phyloP scores from a whole-genome alignment of 2,113 vertebrate species.

The Rhinoptilus africanus region DNA sequence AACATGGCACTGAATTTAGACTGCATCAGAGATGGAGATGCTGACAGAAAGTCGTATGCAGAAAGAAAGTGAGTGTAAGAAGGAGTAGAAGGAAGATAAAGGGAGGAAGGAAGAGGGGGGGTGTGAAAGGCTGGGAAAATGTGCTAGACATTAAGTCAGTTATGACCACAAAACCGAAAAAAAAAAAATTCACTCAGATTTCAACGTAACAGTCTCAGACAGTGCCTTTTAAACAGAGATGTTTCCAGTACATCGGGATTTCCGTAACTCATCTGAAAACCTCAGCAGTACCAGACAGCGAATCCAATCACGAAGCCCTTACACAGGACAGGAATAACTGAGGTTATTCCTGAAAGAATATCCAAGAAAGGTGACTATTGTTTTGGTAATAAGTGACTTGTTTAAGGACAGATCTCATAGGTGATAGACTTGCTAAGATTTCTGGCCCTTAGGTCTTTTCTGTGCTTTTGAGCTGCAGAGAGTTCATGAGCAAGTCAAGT shows the following conservation, averaged over 20 bases:
- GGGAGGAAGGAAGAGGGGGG: background rate
- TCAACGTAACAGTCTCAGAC: background rate
- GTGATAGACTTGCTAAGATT: background rate
- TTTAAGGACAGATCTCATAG: background rate
- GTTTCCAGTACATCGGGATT: background rate
- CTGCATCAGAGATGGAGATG: background rate
- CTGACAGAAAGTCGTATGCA: background rate
- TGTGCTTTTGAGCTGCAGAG: background rate
- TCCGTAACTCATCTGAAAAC: background rate
- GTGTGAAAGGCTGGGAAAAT: background rate
- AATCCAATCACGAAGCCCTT: background rate
- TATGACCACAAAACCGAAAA: background rate
- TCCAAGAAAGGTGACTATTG: too few species aligned
- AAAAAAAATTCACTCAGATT: background rate
- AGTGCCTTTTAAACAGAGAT: background rate
- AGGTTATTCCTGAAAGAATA: too few species aligned
- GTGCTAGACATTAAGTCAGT: background rate
- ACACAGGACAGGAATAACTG: background rate
- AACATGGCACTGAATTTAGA: background rate
- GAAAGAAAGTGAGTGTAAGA: background rate
- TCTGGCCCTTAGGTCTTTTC: background rate
- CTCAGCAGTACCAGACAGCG: background rate
- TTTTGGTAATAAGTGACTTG: background rate
- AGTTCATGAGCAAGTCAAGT: background rate
- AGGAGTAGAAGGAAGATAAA: background rate